Conservation (phyloP, 1,140 invertebrate species). For the Brachionus calyciflorus region DNA sequence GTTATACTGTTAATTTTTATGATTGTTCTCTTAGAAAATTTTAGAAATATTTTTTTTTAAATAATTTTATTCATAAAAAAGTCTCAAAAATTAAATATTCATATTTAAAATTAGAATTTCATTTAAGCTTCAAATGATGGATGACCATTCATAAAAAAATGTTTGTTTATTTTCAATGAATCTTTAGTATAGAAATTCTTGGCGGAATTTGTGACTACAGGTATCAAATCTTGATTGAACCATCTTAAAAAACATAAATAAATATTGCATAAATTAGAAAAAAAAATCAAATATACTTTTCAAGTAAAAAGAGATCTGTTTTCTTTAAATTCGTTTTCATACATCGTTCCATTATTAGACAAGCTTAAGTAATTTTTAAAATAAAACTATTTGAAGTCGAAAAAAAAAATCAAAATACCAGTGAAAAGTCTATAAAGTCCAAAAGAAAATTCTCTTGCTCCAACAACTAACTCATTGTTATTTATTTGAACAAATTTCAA, state of each 20-base stretch:
- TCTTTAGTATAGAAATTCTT: neutral
- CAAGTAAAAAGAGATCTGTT: constrained; percentile 5
- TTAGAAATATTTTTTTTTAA: no score
- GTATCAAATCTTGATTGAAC: constrained; percentile 40
- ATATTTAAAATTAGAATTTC: no score
- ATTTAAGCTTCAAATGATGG: neutral
- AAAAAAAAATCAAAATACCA: neutral
- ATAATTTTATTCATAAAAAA: no score
- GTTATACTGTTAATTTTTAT: no score
- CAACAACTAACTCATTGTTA: neutral
- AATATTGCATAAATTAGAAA: neutral
- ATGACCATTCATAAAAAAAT: constrained; percentile 26
- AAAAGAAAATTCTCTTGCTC: constrained; percentile 38
- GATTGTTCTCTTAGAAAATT: no score
- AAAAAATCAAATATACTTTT: neutral
- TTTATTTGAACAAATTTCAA: neutral
- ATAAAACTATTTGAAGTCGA: neutral
- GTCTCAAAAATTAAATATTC: no score
- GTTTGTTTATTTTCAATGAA: neutral
- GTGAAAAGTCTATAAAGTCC: constrained; percentile 28
- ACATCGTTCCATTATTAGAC: constrained; percentile 28
- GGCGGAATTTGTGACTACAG: neutral
- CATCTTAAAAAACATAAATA: constrained; percentile 5
- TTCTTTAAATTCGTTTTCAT: constrained; percentile 34
- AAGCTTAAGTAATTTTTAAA: neutral